phyloP scores from a whole-genome alignment of 1,140 invertebrate species.

The Pantala flavescens region DNA sequence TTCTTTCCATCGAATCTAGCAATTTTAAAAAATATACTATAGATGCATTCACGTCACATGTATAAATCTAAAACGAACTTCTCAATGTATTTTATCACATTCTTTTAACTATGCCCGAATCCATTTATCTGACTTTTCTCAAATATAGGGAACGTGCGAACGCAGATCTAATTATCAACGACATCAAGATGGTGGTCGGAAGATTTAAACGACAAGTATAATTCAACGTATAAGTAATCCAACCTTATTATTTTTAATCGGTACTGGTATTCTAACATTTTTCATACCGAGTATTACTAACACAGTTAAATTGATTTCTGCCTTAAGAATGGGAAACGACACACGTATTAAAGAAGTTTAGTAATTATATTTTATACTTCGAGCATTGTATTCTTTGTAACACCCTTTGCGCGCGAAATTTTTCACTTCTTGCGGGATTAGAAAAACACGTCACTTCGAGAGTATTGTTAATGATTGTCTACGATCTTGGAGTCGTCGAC shows the following conservation, averaged over 20 bases:
- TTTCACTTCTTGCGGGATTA: too few species aligned
- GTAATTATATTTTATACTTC: too few species aligned
- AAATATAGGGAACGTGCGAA: background rate
- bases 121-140: background rate
- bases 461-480: too few species aligned
- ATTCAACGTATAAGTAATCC: background rate
- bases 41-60: background rate
- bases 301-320: background rate
- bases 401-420: too few species aligned
- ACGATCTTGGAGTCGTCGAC: too few species aligned
- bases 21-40: background rate
- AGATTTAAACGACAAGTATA: background rate
- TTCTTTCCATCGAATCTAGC: background rate
- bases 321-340: background rate
- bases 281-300: background rate
- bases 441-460: too few species aligned
- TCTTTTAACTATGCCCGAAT: background rate
- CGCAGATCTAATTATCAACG: slow-evolving; percentile 1
- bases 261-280: background rate
- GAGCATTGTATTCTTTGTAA: too few species aligned
- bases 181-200: background rate
- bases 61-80: slow-evolving; percentile 3
- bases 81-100: background rate
- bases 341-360: background rate
- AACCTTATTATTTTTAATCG: background rate